Conservation (phyloP, 1,140 invertebrate genomes). For the Macrotrachela quadricornifera region DNA sequence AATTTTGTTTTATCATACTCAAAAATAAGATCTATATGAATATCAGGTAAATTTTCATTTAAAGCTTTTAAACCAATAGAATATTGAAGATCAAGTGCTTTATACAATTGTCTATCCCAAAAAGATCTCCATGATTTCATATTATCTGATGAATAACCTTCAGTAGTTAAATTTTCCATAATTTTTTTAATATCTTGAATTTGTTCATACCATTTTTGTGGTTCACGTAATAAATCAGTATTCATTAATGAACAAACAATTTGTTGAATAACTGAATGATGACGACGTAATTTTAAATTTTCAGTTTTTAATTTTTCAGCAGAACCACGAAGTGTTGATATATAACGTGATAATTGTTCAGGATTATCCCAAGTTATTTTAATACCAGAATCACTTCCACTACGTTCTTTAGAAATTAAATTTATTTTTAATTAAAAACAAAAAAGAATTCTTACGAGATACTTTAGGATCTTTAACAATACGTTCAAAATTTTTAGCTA, state of each 20-base stretch:
- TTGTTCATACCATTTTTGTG: constrained; percentile 51
- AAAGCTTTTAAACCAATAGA: constrained; percentile 53
- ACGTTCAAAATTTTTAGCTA: constrained; percentile 62
- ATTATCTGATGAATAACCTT: constrained; percentile 40
- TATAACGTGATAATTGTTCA: constrained; percentile 59
- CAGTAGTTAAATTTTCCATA: constrained; percentile 44
- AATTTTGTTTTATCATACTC: constrained; percentile 13
- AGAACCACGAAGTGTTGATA: constrained; percentile 51
- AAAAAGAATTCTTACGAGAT: constrained; percentile 19
- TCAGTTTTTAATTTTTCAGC: constrained; percentile 49
- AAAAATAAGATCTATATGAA: constrained; percentile 57
- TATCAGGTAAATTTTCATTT: constrained; percentile 57
- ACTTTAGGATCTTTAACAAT: constrained; percentile 65
- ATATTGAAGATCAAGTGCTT: constrained; percentile 72
- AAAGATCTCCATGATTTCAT: constrained; percentile 74
- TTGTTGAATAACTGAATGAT: constrained; percentile 43
- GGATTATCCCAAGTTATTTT: constrained; percentile 70
- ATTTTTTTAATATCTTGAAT: constrained; percentile 48
- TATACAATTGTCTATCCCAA: constrained; percentile 81
- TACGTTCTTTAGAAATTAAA: no score
- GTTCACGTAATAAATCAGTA: constrained; percentile 50
- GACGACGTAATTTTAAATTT: constrained; percentile 45
- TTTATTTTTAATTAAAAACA: no score
- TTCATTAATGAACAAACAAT: constrained; percentile 44
- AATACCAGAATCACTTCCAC: constrained; percentile 4